Evolutionary conservation across 2,888 invertebrate species (phyloP).

Genomic region (Orthosia gracilis): DNA sequence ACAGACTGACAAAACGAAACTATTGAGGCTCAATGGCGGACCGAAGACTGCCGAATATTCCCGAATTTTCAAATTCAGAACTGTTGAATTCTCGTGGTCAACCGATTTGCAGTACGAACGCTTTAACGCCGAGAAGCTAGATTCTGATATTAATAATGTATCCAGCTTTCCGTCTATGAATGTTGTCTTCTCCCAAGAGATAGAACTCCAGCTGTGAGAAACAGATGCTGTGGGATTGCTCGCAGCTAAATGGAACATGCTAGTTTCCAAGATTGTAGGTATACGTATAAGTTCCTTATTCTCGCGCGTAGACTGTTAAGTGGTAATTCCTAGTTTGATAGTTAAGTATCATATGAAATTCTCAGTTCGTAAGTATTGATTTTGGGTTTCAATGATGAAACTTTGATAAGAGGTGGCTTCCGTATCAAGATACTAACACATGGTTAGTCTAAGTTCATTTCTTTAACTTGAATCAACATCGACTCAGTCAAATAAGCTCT

Average conservation of each 20-base stretch:
- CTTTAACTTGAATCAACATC: too few relatives aligned
- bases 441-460: too few relatives aligned
- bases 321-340: constrained; percentile 2
- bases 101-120: constrained; percentile 43
- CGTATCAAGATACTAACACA: not conserved
- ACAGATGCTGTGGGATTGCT: constrained; percentile 56
- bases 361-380: constrained; percentile 1
- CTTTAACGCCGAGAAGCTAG: constrained; percentile 25
- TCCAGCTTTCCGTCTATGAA: constrained; percentile 34
- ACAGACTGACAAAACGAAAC: constrained; percentile 27
- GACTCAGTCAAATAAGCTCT: too few relatives aligned
- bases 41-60: constrained; percentile 31
- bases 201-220: constrained; percentile 41
- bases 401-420: not conserved
- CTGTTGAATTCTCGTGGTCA: constrained; percentile 50
- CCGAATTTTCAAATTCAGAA: constrained; percentile 41
- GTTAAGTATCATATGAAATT: not conserved
- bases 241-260: constrained; percentile 43
- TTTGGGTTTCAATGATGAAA: not conserved
- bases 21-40: constrained; percentile 27
- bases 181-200: constrained; percentile 51
- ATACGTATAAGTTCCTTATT: constrained; percentile 19
- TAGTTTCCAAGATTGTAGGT: constrained; percentile 52
- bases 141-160: constrained; percentile 54
- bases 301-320: constrained; percentile 19